Conservation (phyloP, 2,797 vertebrate species). For the Gymnocypris eckloni region DNA sequence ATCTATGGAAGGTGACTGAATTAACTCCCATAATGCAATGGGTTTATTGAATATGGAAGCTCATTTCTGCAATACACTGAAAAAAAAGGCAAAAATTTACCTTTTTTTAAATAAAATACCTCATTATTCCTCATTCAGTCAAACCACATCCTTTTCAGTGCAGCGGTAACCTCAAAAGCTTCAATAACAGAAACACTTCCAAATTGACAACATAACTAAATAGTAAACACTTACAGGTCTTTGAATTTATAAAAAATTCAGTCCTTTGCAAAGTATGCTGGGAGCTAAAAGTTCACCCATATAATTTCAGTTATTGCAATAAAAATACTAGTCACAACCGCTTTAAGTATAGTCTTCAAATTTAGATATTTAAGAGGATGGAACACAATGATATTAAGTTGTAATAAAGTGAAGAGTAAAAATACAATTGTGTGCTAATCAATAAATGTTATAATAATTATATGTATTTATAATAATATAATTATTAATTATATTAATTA, state of each 20-base stretch:
- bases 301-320: neutral
- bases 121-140: neutral
- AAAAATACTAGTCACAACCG: neutral
- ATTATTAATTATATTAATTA: neutral
- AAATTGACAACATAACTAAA: neutral
- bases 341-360: neutral
- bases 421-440: neutral
- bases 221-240: neutral
- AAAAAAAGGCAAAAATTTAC: neutral
- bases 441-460: neutral
- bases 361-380: neutral
- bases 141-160: neutral
- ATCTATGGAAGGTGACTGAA: neutral
- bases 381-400: neutral
- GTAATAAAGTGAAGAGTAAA: neutral
- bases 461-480: neutral
- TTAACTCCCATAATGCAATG: conserved; percentile 48
- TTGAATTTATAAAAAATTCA: neutral
- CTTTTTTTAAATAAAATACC: neutral
- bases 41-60: conserved; percentile 44
- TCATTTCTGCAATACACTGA: neutral
- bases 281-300: neutral
- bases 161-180: neutral
- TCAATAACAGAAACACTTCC: neutral
- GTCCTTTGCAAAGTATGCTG: neutral